phyloP scores from a whole-genome alignment of 2,888 invertebrate species.

The Amblyjoppa proteus region DNA sequence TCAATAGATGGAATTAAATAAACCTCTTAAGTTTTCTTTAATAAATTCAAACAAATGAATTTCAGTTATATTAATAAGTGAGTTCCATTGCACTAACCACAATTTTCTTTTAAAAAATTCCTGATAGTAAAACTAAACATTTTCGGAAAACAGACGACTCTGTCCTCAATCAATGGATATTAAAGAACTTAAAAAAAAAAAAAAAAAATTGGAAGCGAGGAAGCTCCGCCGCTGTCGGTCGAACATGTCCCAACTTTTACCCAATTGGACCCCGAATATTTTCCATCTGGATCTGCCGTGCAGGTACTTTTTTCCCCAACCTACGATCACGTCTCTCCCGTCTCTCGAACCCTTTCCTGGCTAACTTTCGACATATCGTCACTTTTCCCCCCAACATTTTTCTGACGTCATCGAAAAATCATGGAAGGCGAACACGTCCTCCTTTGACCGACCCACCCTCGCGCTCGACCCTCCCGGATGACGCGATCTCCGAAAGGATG shows the following conservation, averaged over 20 bases:
- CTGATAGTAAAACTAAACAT: no score
- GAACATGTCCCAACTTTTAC: background rate
- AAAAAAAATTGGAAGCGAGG: background rate
- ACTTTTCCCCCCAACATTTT: background rate
- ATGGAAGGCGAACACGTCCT: slow-evolving; percentile 22
- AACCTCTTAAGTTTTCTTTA: no score
- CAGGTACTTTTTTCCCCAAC: background rate
- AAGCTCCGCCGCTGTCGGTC: background rate
- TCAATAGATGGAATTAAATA: no score
- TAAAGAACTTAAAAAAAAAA: background rate
- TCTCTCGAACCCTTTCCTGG: background rate
- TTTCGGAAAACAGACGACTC: no score
- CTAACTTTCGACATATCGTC: background rate
- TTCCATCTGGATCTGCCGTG: background rate
- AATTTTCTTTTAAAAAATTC: no score
- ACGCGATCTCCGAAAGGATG: background rate
- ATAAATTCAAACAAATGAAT: no score
- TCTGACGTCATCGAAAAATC: background rate
- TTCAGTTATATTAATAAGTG: no score
- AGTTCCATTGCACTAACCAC: no score
- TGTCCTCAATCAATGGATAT: background rate
- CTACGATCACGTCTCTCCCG: background rate
- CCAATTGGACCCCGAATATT: background rate
- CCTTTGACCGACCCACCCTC: slow-evolving; percentile 12
- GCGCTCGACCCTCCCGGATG: slow-evolving; percentile 4